Percentiles rank a stretch among this genome's conserved stretches.
Conservation (phyloP, 2,888 invertebrate genomes). For the Tinea pellionella region DNA sequence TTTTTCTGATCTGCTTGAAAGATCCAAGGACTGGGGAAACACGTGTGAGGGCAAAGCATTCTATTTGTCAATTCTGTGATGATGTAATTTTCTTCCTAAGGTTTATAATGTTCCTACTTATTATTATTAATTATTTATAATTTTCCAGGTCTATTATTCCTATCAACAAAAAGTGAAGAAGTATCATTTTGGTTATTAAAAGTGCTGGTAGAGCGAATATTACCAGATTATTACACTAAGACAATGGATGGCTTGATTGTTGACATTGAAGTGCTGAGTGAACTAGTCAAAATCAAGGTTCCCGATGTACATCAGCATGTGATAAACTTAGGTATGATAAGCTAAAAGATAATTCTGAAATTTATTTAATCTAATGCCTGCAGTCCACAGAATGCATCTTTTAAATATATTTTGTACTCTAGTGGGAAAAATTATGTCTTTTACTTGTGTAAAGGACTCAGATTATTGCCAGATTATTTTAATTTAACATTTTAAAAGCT, state of each 20-base stretch:
- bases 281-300: conserved; percentile 84
- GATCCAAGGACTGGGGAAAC: too few relatives aligned
- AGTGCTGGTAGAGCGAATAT: conserved; percentile 85
- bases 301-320: conserved; percentile 87
- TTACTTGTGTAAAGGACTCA: too few relatives aligned
- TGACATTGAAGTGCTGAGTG: conserved; percentile 90
- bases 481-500: too few relatives aligned
- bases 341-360: not conserved
- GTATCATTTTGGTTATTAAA: conserved; percentile 93
- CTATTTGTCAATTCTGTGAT: too few relatives aligned
- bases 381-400: too few relatives aligned
- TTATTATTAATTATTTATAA: conserved; percentile 3
- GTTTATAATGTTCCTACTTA: too few relatives aligned
- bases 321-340: conserved; percentile 72
- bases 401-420: too few relatives aligned
- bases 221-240: conserved; percentile 90
- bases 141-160: conserved; percentile 77
- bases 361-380: not conserved
- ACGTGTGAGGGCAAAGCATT: too few relatives aligned
- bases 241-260: conserved; percentile 91
- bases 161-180: conserved; percentile 91
- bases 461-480: too few relatives aligned
- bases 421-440: too few relatives aligned
- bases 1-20: too few relatives aligned
- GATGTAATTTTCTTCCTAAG: too few relatives aligned